A percentile compares a stretch with the other conserved stretches of the same genome.
Evolutionary conservation across 2,113 vertebrate species (phyloP).

Genomic region (Campylomormyrus numenius): DNA sequence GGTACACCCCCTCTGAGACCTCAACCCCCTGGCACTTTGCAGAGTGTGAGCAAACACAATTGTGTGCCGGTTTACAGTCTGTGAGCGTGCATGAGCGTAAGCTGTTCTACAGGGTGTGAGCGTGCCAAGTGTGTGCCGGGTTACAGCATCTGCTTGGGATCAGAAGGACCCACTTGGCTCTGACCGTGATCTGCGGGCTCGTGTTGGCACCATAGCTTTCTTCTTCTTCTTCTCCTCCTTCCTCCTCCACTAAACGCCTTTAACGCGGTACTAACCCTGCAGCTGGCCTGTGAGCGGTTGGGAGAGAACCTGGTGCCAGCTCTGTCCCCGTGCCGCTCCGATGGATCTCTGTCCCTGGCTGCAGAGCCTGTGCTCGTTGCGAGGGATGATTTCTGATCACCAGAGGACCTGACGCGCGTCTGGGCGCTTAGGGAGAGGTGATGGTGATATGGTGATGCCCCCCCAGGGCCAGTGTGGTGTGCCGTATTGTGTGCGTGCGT

Average conservation of each 20-base stretch:
- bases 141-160: not conserved
- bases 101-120: not conserved
- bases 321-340: not conserved
- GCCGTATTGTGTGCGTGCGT: not conserved
- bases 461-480: not conserved
- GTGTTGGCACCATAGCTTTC: not conserved
- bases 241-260: not conserved
- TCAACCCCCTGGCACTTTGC: not conserved
- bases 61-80: not conserved
- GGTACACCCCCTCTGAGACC: slow-evolving; percentile 43
- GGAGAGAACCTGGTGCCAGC: not conserved
- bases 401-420: not conserved
- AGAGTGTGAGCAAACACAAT: not conserved
- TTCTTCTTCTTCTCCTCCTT: not conserved
- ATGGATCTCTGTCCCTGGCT: not conserved
- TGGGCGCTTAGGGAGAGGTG: not conserved
- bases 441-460: not conserved
- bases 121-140: not conserved
- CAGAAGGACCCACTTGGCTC: not conserved
- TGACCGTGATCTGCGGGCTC: not conserved
- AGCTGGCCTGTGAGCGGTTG: not conserved
- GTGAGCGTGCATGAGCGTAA: not conserved
- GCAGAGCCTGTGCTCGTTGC: not conserved
- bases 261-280: not conserved
- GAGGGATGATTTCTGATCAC: not conserved